Evolutionary conservation across 64 coral and sea anemone genomes (phyloP), one percentile per base, ranked within the genome.

Genomic region (Pocillopora verrucosa): DNA sequence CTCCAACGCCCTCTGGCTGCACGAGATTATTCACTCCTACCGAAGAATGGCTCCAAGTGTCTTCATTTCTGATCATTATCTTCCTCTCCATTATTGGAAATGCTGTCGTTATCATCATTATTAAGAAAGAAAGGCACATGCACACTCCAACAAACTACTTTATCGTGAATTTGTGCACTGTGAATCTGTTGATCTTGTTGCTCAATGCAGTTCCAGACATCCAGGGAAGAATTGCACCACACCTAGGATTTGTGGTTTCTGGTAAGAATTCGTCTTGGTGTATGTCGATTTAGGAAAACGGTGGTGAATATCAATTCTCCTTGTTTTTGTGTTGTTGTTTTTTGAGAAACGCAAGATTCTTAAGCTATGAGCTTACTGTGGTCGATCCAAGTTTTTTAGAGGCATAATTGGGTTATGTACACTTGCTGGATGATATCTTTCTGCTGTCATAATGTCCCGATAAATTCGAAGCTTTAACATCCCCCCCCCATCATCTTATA

Each of bases 61-160:
- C 73, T 24, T 63, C 83, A 0, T 87, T 77, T 11, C 41, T 92
- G 9, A 11, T 87, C 4, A 58, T 87, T 12, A 11, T 84, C 16
- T 25, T 87, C 36, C 34, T 84, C 30, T 86, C 90, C 9, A 57
- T 72, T 11, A 67, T 92, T 84, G 90, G 90, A 13, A 92, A 92
- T 17, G 60, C 76, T 19, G 65, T 92, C n/a, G 75, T 92, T 5
- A 92, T 92, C 58, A 58, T 35, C 73, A 84, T 92, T 41, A 78
- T 92, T 34, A 86, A 75, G 81, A 92, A 83, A 68, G 70, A 76
- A 10, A 82, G 65, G 79, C 82, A 82, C 17, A 76, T 92, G 82
- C 78, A 76, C 56, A 92, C 17, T 25, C 73, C 83, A 16, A 76
- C 84, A 35, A 92, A 92, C 56, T 86, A 78, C 35, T 72, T 92